Evolutionary conservation across 2,888 invertebrate species (phyloP), one percentile per base, ranked within the genome.

Genomic region (Dynastes tityus): DNA sequence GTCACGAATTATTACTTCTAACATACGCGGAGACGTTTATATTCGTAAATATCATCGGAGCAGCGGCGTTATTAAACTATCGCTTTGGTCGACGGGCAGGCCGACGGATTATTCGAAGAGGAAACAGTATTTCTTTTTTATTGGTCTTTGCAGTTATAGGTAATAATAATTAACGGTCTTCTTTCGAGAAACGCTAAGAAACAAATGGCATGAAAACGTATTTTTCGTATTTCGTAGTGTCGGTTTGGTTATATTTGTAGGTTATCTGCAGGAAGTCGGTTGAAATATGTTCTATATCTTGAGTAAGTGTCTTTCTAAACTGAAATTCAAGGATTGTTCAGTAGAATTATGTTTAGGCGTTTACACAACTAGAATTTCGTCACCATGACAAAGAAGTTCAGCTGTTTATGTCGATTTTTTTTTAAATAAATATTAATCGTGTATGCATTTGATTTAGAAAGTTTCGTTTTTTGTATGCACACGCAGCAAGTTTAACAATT

Each of bases 111-210:
- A 68, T 45, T 68, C 75, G 63, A n/a, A 75, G 45, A 75, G 75
- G 75, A 75, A 75, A 64, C 49, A 58, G 63, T 75, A 75, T 75
- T 63, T 75, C 75, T 75, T 61, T 75, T 75, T 75, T 75, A 75
- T 75, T 61, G 63, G 27, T 49, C 63, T 22, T 61, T 29, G 45
- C 22, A 61, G 61, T 22, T 63, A 75, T 37, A 55, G 55, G 55
- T 55, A 16, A 37, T 64, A 75, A 75, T 64, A 75, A 75, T 75
- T 75, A 75, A 75, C 75, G 58, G 75, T 75, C 53, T 75, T 29
- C 51, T 68, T 68, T 65, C 1, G 49, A 68, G 45, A 22, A 68
- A 76, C 53, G 32, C 45, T 8, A 22, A 64, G 64, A 49, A 76
- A 65, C 22, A 22, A n/a, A 55, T 55, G 16, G 16, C 8, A 55